These are phyloP conservation scores for Cheirogaleus medius DNA, from an alignment of 2,113 vertebrate genomes.

Conservation along the genomic window DNA sequence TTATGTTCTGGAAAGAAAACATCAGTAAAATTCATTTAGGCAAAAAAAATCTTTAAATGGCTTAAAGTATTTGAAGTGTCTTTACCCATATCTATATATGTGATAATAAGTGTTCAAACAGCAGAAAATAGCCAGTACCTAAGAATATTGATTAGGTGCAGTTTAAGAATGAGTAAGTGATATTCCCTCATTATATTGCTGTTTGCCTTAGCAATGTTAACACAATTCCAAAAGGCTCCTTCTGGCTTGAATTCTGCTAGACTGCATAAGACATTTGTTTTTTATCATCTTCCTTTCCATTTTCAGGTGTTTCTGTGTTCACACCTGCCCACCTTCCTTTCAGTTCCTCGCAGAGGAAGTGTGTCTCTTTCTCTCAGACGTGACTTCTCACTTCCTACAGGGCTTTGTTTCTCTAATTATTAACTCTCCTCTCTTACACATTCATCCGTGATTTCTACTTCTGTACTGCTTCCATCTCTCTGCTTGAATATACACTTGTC, in stretches of 20 bases:
- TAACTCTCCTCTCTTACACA: neutral
- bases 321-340: neutral
- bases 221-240: neutral
- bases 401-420: neutral
- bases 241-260: neutral
- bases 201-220: neutral
- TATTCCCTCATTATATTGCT: neutral
- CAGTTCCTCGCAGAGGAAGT: neutral
- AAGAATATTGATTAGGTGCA: neutral
- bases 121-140: neutral
- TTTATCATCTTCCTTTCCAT: neutral
- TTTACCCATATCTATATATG: neutral
- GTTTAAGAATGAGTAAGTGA: accelerated
- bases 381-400: neutral
- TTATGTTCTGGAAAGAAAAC: neutral
- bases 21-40: neutral
- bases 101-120: neutral
- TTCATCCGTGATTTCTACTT: too few relatives aligned
- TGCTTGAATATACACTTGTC: neutral
- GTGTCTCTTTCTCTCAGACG: neutral
- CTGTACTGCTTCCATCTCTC: neutral
- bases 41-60: neutral
- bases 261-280: neutral
- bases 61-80: neutral
- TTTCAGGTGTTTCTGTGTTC: neutral